Conservation (phyloP, 2,113 vertebrate genomes). For the Alectura lathami region DNA sequence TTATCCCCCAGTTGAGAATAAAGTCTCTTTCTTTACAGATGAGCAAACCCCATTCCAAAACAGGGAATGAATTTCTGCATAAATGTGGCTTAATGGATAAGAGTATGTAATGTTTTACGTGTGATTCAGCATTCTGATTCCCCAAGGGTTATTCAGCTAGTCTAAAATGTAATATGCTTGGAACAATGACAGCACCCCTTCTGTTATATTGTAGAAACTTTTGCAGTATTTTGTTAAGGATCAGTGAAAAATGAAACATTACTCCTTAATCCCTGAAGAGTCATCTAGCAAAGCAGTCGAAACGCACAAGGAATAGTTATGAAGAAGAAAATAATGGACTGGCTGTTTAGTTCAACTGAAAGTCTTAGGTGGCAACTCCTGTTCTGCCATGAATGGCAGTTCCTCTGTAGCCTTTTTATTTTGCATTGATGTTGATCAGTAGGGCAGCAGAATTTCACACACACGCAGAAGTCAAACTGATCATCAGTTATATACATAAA, state of each 20-base stretch:
- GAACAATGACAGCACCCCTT: constrained; percentile 65
- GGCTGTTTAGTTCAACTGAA: constrained; percentile 41
- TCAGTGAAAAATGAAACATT: constrained; percentile 68
- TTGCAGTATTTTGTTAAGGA: constrained; percentile 58
- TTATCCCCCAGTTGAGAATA: constrained; percentile 40
- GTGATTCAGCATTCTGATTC: constrained; percentile 56
- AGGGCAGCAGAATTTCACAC: constrained; percentile 33
- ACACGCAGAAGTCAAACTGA: neutral
- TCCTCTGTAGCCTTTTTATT: constrained; percentile 40
- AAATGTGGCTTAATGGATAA: constrained; percentile 43
- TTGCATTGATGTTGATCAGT: constrained; percentile 43
- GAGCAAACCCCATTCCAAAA: constrained; percentile 27
- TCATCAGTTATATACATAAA: neutral
- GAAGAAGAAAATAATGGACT: constrained; percentile 54
- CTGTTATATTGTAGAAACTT: constrained; percentile 57
- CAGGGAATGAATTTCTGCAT: constrained; percentile 18
- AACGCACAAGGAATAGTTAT: constrained; percentile 46
- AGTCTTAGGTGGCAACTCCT: constrained; percentile 44
- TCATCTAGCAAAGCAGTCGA: constrained; percentile 23
- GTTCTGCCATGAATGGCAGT: constrained; percentile 29
- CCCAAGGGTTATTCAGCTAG: constrained; percentile 55
- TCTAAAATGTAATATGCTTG: constrained; percentile 58
- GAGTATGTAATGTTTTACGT: constrained; percentile 24
- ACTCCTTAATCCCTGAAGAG: constrained; percentile 51
- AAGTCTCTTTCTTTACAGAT: constrained; percentile 59